A percentile compares a stretch with the other conserved stretches of the same genome.
These are phyloP conservation scores for Caenorhabditis panamensis DNA, from an alignment of 2,888 invertebrate genomes.

Conservation along the genomic window DNA sequence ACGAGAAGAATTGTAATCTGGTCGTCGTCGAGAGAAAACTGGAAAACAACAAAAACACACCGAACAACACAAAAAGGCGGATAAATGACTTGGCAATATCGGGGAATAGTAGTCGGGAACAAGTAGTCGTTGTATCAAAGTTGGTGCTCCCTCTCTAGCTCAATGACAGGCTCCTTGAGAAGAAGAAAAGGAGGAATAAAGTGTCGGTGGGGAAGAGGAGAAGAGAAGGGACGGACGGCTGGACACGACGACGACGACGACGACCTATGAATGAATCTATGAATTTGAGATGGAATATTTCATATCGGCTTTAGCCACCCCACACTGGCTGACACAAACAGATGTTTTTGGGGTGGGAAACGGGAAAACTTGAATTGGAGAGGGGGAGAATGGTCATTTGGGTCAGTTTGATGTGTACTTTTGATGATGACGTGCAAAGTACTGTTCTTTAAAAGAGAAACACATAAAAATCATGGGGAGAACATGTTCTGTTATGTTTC, in stretches of 20 bases:
- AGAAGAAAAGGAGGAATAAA: slow-evolving; percentile 30
- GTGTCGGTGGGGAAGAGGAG: slow-evolving; percentile 32
- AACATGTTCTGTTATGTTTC: no score
- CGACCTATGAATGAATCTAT: slow-evolving; percentile 62
- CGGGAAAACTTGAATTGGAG: not conserved
- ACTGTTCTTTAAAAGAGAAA: no score
- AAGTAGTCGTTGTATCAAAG: slow-evolving; percentile 48
- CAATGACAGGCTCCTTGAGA: slow-evolving; percentile 22
- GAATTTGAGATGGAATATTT: slow-evolving; percentile 63
- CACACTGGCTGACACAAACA: not conserved
- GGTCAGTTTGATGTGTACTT: not conserved
- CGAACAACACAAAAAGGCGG: not conserved
- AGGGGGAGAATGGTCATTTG: no score
- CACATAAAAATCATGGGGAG: not conserved
- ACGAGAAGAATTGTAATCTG: not conserved
- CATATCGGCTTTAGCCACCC: slow-evolving; percentile 41
- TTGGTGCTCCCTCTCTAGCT: no score
- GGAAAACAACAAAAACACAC: not conserved
- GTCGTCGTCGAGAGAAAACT: no score
- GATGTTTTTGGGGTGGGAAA: not conserved
- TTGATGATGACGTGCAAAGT: slow-evolving; percentile 2
- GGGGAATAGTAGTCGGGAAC: slow-evolving; percentile 5
- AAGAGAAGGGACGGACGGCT: slow-evolving; percentile 26
- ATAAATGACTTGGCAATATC: slow-evolving; percentile 8
- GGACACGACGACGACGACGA: slow-evolving; percentile 26